phyloP scores from a whole-genome alignment of 2,113 vertebrate genomes.

The Dasyprocta punctata region DNA sequence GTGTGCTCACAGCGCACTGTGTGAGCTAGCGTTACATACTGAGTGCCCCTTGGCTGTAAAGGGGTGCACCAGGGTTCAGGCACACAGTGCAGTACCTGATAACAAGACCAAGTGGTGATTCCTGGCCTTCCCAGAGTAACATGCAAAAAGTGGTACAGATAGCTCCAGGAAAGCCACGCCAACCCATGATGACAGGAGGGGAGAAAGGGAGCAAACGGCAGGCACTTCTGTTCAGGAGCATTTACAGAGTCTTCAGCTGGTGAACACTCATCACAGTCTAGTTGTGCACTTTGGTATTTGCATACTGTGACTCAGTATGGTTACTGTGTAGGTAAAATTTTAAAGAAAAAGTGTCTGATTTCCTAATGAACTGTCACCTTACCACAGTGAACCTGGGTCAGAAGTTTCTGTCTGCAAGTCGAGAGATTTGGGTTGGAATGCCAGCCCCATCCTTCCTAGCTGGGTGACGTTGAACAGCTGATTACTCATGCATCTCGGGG shows the following conservation, averaged over 20 bases:
- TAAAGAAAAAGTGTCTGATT: not conserved
- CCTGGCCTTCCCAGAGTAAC: not conserved
- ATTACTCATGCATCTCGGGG: not conserved
- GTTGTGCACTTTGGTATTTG: not conserved
- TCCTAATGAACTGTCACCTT: not conserved
- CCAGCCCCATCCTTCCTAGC: not conserved
- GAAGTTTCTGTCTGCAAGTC: not conserved
- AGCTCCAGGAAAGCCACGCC: not conserved
- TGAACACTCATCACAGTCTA: not conserved
- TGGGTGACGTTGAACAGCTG: not conserved
- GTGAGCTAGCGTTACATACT: not conserved
- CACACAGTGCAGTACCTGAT: not conserved
- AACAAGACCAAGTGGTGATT: not conserved
- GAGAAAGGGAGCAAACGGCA: not conserved
- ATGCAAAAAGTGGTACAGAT: not conserved
- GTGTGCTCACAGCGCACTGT: not conserved
- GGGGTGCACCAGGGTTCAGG: not conserved
- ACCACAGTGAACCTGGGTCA: not conserved
- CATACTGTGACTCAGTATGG: not conserved
- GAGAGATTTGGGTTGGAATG: not conserved
- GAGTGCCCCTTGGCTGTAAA: not conserved
- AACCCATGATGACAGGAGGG: not conserved
- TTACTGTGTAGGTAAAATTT: not conserved
- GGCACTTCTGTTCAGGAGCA: not conserved
- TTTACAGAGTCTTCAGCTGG: not conserved